These are phyloP conservation scores for Aphodius sticticus DNA, from an alignment of 2,888 invertebrate genomes.

Conservation along the genomic window DNA sequence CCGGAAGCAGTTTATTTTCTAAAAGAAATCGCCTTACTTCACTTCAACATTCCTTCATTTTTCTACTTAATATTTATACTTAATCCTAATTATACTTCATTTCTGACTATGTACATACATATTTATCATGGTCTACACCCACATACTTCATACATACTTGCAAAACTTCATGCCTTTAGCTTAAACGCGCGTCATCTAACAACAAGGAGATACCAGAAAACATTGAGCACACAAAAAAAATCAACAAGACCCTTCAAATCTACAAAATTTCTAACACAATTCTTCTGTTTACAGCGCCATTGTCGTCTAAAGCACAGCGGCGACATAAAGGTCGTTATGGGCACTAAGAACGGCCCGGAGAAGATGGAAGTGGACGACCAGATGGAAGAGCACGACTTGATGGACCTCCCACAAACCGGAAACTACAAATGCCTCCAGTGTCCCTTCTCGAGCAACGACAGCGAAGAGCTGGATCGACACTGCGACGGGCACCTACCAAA, in stretches of 20 bases:
- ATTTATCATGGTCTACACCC: background rate
- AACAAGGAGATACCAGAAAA: constrained; percentile 21
- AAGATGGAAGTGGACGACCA: constrained; percentile 57
- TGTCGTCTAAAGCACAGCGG: constrained; percentile 82
- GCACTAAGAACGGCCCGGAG: constrained; percentile 63
- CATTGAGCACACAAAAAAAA: too few relatives aligned
- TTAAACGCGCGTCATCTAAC: background rate
- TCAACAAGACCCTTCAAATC: constrained; percentile 8
- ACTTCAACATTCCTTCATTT: too few relatives aligned
- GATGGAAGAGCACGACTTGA: constrained; percentile 56
- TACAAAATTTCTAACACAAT: constrained; percentile 10
- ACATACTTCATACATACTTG: constrained; percentile 9
- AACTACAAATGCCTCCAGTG: constrained; percentile 71
- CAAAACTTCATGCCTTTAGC: background rate
- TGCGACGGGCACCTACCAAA: constrained; percentile 75
- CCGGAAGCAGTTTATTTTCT: too few relatives aligned
- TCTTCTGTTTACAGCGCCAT: constrained; percentile 68
- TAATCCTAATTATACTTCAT: too few relatives aligned
- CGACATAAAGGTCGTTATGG: constrained; percentile 72
- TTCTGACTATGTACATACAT: background rate
- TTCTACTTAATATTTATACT: too few relatives aligned
- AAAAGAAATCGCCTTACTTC: too few relatives aligned
- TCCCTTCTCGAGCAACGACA: constrained; percentile 72
- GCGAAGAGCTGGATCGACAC: constrained; percentile 69
- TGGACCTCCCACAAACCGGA: constrained; percentile 57